Evolutionary conservation across 1,140 invertebrate genomes (phyloP).

Genomic region (Drosophila repleta): DNA sequence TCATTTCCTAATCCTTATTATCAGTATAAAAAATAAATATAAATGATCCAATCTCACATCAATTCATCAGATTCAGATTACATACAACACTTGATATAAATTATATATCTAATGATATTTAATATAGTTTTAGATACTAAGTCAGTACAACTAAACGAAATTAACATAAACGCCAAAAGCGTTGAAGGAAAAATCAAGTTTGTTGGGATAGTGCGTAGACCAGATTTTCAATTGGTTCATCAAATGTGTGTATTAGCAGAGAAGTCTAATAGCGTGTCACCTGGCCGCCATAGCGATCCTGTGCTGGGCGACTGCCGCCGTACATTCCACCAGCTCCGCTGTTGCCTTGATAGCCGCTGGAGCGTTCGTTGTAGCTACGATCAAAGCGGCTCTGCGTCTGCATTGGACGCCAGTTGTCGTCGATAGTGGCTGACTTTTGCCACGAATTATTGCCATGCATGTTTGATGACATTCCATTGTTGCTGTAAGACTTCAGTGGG

Average conservation of each 20-base stretch:
- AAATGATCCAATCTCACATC: conserved; percentile 1
- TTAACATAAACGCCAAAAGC: conserved; percentile 54
- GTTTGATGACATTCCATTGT: conserved; percentile 74
- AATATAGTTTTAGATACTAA: conserved; percentile 65
- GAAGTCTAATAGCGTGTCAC: conserved; percentile 63
- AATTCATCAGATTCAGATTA: background rate
- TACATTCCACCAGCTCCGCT: conserved; percentile 64
- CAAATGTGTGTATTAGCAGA: background rate
- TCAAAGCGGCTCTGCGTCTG: conserved; percentile 75
- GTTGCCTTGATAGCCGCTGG: conserved; percentile 68
- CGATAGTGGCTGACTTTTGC: conserved; percentile 66
- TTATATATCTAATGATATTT: conserved; percentile 46
- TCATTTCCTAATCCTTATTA: too few species aligned
- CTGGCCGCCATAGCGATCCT: conserved; percentile 72
- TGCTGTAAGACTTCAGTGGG: conserved; percentile 67
- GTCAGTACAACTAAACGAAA: conserved; percentile 58
- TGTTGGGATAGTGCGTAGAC: conserved; percentile 8
- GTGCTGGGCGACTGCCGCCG: conserved; percentile 61
- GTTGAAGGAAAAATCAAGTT: conserved; percentile 44
- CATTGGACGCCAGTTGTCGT: conserved; percentile 75
- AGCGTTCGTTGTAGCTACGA: conserved; percentile 79
- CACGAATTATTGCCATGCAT: conserved; percentile 73
- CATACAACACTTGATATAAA: conserved; percentile 3
- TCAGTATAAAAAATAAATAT: too few species aligned
- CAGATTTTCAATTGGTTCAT: conserved; percentile 46